phyloP scores from a whole-genome alignment of 1,140 invertebrate species.

The Drosophila nebulosa region DNA sequence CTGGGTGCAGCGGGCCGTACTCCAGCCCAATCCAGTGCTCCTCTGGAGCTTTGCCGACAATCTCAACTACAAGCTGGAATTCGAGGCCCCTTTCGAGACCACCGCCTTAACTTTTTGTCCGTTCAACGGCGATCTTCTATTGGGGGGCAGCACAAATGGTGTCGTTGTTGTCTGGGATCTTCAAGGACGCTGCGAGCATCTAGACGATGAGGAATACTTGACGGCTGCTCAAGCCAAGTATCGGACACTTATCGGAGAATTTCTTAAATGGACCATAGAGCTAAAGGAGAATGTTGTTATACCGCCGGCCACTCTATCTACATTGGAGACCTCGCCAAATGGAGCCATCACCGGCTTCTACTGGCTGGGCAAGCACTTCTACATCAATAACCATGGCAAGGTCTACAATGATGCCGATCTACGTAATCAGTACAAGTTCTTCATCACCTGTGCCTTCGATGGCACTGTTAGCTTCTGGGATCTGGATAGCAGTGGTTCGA shows the following conservation, averaged over 20 bases:
- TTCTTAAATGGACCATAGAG: conserved; percentile 87
- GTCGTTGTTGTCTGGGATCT: conserved; percentile 89
- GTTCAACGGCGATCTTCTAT: conserved; percentile 85
- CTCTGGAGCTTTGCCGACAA: conserved; percentile 88
- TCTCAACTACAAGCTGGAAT: conserved; percentile 86
- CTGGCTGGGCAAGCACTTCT: conserved; percentile 85
- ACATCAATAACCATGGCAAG: conserved; percentile 84
- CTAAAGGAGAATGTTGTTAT: conserved; percentile 83
- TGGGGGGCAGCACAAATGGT: conserved; percentile 88
- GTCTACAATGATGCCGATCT: conserved; percentile 74
- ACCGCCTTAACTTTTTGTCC: conserved; percentile 85
- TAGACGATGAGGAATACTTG: conserved; percentile 84
- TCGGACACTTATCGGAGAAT: conserved; percentile 83
- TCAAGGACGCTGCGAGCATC: conserved; percentile 84
- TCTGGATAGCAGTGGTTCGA: conserved; percentile 80
- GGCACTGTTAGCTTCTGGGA: conserved; percentile 88
- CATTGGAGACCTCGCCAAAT: conserved; percentile 84
- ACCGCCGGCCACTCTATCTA: conserved; percentile 84
- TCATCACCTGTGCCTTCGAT: conserved; percentile 85
- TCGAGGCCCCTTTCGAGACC: conserved; percentile 86
- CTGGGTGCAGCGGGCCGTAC: conserved; percentile 81
- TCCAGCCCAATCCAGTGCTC: conserved; percentile 84
- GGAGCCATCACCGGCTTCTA: conserved; percentile 84
- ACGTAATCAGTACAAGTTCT: conserved; percentile 82
- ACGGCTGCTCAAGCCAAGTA: conserved; percentile 85